Base-by-base conservation (phyloP, 2,113 vertebrate genomes). In the Cochlearius cochlearius region DNA sequence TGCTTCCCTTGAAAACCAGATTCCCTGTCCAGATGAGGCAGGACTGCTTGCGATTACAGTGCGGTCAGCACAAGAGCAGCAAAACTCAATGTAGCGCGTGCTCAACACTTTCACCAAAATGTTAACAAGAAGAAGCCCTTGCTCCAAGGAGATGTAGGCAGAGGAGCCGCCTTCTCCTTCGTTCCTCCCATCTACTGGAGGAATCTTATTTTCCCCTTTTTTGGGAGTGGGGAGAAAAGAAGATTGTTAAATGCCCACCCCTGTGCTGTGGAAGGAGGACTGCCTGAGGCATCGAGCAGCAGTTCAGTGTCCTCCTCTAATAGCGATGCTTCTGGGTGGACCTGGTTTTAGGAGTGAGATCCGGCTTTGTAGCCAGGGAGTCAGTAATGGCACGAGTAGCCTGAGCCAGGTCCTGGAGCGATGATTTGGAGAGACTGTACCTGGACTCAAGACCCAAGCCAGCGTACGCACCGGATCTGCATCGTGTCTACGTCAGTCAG, bases 1-100 rank as follows among this genome's bases (percentile, higher is more conserved):
- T 92, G 80, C 86, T 90, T 91, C 92, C 86, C 95, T 94, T 89
- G 73, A 89, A 96, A 92, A 91, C 69, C 64, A 75, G 64, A 72
- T 72, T 94, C 69, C 43, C 78, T 15, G 9, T 89, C 91, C 95
- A 87, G 74, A 64, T 75, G 86, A 84, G 50, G 69, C 83, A 89
- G 92, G 69, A 17, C 56, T 86, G 72, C 55, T 84, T 39, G 43
- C 2, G 11, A 38, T 85, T 78, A 49, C 18, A 34, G 39, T 41
- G 66, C 2, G 11, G 34, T 56, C 64, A 78, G 86, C 50, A 45
- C 73, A 49, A 45, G 27, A 79, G 52, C 80, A 90, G 80, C 56
- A 85, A 77, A 92, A 50, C 41, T 77, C 47, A 7, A 7, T 4
- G 59, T 80, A n/a, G 10, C 4, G 18, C 0, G 0, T 74, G 76